Percentiles rank a stretch among this genome's conserved stretches.
Conservation (phyloP, 2,113 vertebrate species). For the Herpetotheres cachinnans region DNA sequence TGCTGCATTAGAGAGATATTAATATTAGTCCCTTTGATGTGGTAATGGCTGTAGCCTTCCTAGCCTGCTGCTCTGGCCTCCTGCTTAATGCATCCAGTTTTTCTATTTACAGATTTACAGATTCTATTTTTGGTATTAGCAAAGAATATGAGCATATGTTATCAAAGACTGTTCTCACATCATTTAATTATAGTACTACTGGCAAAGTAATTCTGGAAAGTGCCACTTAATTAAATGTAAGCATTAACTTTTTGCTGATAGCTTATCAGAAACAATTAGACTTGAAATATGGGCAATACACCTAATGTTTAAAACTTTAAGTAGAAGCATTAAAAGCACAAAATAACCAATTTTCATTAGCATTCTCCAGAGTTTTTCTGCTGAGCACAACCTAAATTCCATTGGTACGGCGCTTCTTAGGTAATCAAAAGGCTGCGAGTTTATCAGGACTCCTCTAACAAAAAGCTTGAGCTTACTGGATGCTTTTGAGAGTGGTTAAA, state of each 20-base stretch:
- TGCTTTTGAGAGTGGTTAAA: not conserved
- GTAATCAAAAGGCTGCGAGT: not conserved
- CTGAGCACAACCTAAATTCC: rapidly evolving
- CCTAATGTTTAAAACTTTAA: not conserved
- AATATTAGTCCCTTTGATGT: not conserved
- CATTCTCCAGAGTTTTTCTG: not conserved
- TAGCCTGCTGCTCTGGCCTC: not conserved
- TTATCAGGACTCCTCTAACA: not conserved
- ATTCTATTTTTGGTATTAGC: conserved; percentile 35
- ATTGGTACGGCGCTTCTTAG: rapidly evolving
- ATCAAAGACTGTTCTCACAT: not conserved
- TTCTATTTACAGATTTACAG: conserved; percentile 45
- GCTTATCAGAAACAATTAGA: conserved; percentile 54
- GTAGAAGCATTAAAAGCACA: not conserved
- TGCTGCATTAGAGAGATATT: conserved; percentile 52
- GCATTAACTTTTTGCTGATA: conserved; percentile 19
- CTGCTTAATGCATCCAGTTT: conserved; percentile 16
- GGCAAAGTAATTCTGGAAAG: conserved; percentile 42
- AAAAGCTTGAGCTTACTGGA: not conserved
- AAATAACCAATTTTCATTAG: conserved; percentile 12
- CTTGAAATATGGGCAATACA: not conserved
- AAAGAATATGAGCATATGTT: conserved; percentile 14
- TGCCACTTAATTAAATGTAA: conserved; percentile 58
- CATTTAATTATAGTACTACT: not conserved
- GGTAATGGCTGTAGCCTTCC: conserved; percentile 35